These are phyloP conservation scores for mouse (Mus musculus) DNA, from an alignment of 2,113 vertebrate species.

Conservation along the genomic window GRCm39 chr8:89611001-89611500, in stretches of 20 bases:
- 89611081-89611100: constrained; percentile 82
- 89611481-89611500: neutral
- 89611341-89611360: constrained; percentile 80
- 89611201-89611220: constrained; percentile 84
- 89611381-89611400: constrained; percentile 46
- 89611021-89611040: constrained; percentile 61
- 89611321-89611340: constrained; percentile 73
- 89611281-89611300: constrained; percentile 80
- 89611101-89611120: constrained; percentile 83
- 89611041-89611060: constrained; percentile 64
- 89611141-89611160: constrained; percentile 81
- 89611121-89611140: constrained; percentile 82
- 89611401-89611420: neutral
- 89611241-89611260: constrained; percentile 81
- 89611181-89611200: constrained; percentile 81
- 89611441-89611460: neutral
- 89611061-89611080: constrained; percentile 76
- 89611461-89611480: neutral
- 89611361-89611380: constrained; percentile 54
- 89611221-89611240: constrained; percentile 82
- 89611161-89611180: constrained; percentile 81
- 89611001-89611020: constrained; percentile 72
- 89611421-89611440: fast-evolving
- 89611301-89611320: constrained; percentile 83
- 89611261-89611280: constrained; percentile 83